Conservation (phyloP, 2,797 vertebrate genomes). For the Pipistrellus pygmaeus region DNA sequence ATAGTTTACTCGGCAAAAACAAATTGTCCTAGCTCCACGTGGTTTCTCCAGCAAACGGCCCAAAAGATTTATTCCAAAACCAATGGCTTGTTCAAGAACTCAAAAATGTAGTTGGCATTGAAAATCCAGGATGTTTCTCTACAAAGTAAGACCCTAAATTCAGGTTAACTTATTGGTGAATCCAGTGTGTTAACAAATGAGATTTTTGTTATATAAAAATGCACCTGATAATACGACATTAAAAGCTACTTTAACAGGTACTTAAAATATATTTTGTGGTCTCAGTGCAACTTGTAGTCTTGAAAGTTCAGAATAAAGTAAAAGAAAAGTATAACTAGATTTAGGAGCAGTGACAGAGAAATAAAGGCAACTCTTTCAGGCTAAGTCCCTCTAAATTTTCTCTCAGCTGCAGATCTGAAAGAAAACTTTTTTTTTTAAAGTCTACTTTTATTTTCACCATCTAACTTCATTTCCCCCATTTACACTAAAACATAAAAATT, state of each 20-base stretch:
- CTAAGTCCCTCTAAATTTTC: not conserved
- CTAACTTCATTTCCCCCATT: not conserved
- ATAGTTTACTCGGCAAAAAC: slow-evolving; percentile 14
- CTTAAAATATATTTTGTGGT: slow-evolving; percentile 6
- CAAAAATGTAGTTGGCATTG: slow-evolving; percentile 1
- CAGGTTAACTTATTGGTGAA: not conserved
- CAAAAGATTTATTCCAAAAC: slow-evolving; percentile 21
- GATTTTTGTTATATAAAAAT: slow-evolving; percentile 25
- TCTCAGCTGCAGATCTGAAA: not conserved
- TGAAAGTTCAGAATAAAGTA: slow-evolving; percentile 1
- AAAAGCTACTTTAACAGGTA: not conserved
- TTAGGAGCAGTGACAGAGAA: slow-evolving; percentile 11
- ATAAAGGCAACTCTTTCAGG: slow-evolving; percentile 2
- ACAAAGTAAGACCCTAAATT: not conserved
- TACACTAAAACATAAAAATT: not conserved
- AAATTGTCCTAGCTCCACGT: not conserved
- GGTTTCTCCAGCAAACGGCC: slow-evolving; percentile 5
- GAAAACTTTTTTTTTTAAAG: not conserved
- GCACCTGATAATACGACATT: not conserved
- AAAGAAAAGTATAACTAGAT: not conserved
- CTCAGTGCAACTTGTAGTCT: not conserved
- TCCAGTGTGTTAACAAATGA: slow-evolving; percentile 17
- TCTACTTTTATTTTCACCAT: slow-evolving; percentile 7
- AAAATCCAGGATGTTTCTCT: slow-evolving; percentile 21
- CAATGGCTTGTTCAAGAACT: slow-evolving; percentile 38